phyloP scores from a whole-genome alignment of 1,140 invertebrate species.

The Charaxes varanes region DNA sequence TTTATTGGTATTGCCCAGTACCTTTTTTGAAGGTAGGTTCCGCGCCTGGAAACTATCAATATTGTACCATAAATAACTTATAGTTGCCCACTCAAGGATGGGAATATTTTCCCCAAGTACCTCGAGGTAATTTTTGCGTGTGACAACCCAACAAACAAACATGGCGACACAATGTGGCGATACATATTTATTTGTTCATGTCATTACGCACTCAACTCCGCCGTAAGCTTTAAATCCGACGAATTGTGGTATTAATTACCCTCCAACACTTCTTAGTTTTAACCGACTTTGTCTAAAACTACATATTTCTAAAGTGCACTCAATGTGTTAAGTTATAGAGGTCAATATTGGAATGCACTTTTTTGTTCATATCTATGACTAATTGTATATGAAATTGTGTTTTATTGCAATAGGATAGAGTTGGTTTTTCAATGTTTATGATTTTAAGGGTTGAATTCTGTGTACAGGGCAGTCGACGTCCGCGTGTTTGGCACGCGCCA shows the following conservation, averaged over 20 bases:
- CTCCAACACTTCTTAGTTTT: slow-evolving; percentile 66
- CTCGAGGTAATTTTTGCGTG: slow-evolving; percentile 29
- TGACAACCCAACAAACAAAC: slow-evolving; percentile 44
- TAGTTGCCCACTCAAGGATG: no score
- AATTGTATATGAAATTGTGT: slow-evolving; percentile 13
- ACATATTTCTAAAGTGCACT: slow-evolving; percentile 20
- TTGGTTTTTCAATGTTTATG: slow-evolving; percentile 19
- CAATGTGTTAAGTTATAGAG: slow-evolving; percentile 18
- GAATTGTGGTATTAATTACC: slow-evolving; percentile 72
- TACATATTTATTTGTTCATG: slow-evolving; percentile 57
- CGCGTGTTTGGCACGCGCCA: slow-evolving; percentile 59
- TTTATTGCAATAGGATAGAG: slow-evolving; percentile 17
- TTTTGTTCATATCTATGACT: slow-evolving; percentile 4
- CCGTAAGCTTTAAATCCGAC: slow-evolving; percentile 67
- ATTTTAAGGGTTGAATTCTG: slow-evolving; percentile 29
- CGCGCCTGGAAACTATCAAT: no score
- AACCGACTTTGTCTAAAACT: slow-evolving; percentile 31
- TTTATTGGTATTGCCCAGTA: no score
- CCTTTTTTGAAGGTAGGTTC: no score
- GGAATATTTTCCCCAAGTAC: slow-evolving; percentile 1
- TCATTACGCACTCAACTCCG: slow-evolving; percentile 59
- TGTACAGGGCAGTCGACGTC: slow-evolving; percentile 41
- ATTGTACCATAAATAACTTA: no score
- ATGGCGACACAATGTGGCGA: slow-evolving; percentile 39
- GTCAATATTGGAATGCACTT: slow-evolving; percentile 22